Conservation (phyloP, 2,888 invertebrate genomes). For the Latrodectus hesperus region DNA sequence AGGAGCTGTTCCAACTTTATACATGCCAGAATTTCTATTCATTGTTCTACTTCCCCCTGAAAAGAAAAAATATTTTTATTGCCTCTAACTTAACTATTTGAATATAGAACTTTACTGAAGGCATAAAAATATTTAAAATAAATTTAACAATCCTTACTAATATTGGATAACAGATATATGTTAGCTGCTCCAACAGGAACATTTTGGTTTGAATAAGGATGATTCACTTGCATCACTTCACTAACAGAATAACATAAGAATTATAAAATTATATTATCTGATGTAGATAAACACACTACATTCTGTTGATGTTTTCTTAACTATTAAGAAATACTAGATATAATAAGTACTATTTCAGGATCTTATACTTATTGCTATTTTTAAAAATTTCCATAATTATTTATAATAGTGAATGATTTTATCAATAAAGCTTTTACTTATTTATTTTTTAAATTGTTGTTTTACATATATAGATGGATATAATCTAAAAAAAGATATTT, state of each 20-base stretch:
- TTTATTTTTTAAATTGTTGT: too few relatives aligned
- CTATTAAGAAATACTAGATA: too few relatives aligned
- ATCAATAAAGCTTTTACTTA: too few relatives aligned
- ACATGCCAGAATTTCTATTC: slow-evolving; percentile 75
- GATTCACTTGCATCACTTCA: slow-evolving; percentile 72
- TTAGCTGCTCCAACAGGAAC: slow-evolving; percentile 79
- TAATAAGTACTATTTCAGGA: too few relatives aligned
- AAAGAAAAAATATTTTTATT: slow-evolving; percentile 12
- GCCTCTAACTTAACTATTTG: not conserved
- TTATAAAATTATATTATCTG: not conserved
- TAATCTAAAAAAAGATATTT: too few relatives aligned
- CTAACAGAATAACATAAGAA: slow-evolving; percentile 68
- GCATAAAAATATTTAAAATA: not conserved
- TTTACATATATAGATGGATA: too few relatives aligned
- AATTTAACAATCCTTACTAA: not conserved
- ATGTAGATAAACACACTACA: too few relatives aligned
- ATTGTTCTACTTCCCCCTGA: slow-evolving; percentile 45
- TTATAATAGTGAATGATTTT: too few relatives aligned
- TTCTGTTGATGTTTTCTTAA: too few relatives aligned
- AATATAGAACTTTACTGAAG: not conserved
- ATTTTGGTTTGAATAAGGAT: slow-evolving; percentile 71
- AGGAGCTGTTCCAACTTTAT: slow-evolving; percentile 75
- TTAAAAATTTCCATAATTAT: too few relatives aligned
- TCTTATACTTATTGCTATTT: too few relatives aligned
- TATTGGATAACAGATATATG: slow-evolving; percentile 73